phyloP scores from a whole-genome alignment of 2,797 vertebrate species.

The Phalloptychus januarius region DNA sequence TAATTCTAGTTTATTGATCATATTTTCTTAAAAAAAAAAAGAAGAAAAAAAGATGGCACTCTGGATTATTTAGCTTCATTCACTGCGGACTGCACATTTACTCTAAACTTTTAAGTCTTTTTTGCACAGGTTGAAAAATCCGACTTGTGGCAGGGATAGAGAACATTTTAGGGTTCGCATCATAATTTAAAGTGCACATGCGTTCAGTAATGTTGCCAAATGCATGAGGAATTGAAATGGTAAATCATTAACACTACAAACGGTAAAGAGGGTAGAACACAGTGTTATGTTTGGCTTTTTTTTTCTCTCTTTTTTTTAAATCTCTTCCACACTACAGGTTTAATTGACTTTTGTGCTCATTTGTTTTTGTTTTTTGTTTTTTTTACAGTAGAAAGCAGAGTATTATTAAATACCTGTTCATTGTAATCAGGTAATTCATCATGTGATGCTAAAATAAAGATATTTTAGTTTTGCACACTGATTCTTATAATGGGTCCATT shows the following conservation, averaged over 20 bases:
- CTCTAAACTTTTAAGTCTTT: constrained; percentile 82
- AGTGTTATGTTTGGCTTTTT: constrained; percentile 26
- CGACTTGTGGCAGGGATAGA: constrained; percentile 76
- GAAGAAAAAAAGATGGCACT: constrained; percentile 73
- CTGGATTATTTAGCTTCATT: constrained; percentile 85
- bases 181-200: constrained; percentile 55
- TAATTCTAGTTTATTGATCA: constrained; percentile 88
- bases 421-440: constrained; percentile 60
- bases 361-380: constrained; percentile 19
- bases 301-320: constrained; percentile 19
- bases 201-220: constrained; percentile 54
- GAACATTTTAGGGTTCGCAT: constrained; percentile 63
- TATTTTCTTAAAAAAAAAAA: constrained; percentile 84
- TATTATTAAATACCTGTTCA: constrained; percentile 61
- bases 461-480: constrained; percentile 61
- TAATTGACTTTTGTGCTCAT: constrained; percentile 19
- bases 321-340: constrained; percentile 57
- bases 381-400: constrained; percentile 61
- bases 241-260: constrained; percentile 52
- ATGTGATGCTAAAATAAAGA: constrained; percentile 67
- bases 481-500: constrained; percentile 50
- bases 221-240: constrained; percentile 53
- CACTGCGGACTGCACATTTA: constrained; percentile 83
- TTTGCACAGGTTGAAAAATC: constrained; percentile 83
- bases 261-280: constrained; percentile 26